Base-by-base conservation (phyloP, 2,113 vertebrate species). In the Archocentrus centrarchus region DNA sequence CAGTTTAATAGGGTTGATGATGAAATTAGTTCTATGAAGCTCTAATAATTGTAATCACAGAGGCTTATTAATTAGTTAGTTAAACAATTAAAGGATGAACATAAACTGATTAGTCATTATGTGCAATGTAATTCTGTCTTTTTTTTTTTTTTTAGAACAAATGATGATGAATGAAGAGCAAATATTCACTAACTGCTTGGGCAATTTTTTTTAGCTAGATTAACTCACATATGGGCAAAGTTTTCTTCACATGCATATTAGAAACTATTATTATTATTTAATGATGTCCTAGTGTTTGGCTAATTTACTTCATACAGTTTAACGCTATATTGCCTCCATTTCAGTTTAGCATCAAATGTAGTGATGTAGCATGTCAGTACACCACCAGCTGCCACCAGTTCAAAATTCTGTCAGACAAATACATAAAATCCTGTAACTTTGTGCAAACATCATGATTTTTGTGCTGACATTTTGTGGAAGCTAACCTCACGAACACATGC, bases 11-110 rank as follows among this genome's bases (percentile, higher is more conserved):
- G 9, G 7, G 59, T n/a, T 80, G 82, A 64, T 81, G 80, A 87
- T 66, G 20, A 84, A 85, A 91, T 88, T 83, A 88, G 64, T 60
- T 77, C 39, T 11, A 24, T 82, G 66, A 85, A 82, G 70, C 85
- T 79, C 30, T 55, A 80, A 77, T 80, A 83, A 81, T 84, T 82
- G 78, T 55, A 59, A 80, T 84, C 75, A 84, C 44, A 59, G 35
- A 63, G 15, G 59, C 59, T 37, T 80, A 82, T 86, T 86, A 89
- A 86, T 90, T 80, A 77, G 37, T 80, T 75, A 32, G 30, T 78
- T 59, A 73, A 87, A 88, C 73, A 89, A 82, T 62, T 59, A 79
- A 44, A 81, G 60, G 41, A 73, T 35, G 57, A 15, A 35, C 22
- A 41, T 39, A 59, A 60, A 64, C 62, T 57, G 44, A 63, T 81